phyloP scores from a whole-genome alignment of 2,113 vertebrate genomes.

The Microcebus jonahi region DNA sequence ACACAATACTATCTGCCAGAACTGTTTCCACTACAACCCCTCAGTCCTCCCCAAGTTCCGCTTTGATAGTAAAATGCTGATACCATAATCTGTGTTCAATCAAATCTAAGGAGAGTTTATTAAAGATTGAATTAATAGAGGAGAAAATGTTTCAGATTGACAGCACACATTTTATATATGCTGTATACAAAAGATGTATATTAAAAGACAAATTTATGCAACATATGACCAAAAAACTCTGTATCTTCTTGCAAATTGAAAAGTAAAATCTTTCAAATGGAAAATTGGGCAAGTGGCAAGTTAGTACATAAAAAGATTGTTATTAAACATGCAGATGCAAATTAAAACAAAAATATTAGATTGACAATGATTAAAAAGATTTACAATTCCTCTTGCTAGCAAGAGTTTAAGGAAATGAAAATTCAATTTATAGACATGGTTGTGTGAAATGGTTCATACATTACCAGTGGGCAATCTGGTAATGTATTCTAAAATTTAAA shows the following conservation, averaged over 20 bases:
- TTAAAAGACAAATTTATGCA: slow-evolving; percentile 26
- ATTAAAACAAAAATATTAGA: slow-evolving; percentile 41
- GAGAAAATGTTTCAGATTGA: not conserved
- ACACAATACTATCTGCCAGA: not conserved
- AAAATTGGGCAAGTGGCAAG: not conserved
- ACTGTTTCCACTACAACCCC: not conserved
- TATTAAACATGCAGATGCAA: not conserved
- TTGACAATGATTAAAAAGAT: not conserved
- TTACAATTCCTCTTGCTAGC: not conserved
- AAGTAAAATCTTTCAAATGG: not conserved
- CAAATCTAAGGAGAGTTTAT: not conserved
- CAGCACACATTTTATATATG: not conserved
- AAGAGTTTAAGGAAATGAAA: not conserved
- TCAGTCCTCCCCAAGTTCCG: not conserved
- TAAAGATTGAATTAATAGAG: not conserved
- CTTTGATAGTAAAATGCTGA: slow-evolving; percentile 20
- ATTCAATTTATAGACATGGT: not conserved
- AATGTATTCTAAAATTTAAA: slow-evolving; percentile 36
- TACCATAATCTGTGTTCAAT: not conserved
- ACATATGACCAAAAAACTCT: not conserved
- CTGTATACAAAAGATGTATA: not conserved
- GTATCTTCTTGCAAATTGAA: not conserved
- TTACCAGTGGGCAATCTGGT: slow-evolving; percentile 14
- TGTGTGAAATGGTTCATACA: not conserved
- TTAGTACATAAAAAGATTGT: not conserved